A percentile compares a stretch with the other conserved stretches of the same genome.
These are phyloP conservation scores for Lineus longissimus DNA, from an alignment of 1,140 invertebrate genomes.

Conservation along the genomic window DNA sequence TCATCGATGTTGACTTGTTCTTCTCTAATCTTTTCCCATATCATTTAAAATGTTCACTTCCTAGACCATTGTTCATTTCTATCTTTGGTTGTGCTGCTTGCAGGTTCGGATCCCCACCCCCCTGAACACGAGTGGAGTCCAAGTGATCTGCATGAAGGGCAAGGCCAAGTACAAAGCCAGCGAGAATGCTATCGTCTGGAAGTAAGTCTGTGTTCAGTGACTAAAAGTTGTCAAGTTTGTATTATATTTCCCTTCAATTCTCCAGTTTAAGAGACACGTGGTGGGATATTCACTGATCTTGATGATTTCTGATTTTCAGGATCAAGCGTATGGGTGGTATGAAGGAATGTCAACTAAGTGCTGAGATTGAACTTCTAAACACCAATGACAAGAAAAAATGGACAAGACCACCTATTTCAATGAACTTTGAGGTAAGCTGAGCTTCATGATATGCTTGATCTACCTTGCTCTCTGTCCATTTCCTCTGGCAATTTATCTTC, in stretches of 20 bases:
- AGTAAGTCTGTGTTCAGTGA: constrained; percentile 63
- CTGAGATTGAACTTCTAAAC: constrained; percentile 98
- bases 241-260: neutral
- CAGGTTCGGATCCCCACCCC: constrained; percentile 95
- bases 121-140: constrained; percentile 96
- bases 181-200: constrained; percentile 99
- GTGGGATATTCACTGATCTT: no score
- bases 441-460: no score
- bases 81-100: no score
- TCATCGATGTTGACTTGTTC: no score
- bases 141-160: constrained; percentile 97
- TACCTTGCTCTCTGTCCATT: no score
- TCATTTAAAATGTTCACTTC: no score
- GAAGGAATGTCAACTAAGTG: constrained; percentile 99
- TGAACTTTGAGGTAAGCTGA: constrained; percentile 93
- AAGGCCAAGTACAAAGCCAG: constrained; percentile 99
- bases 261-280: no score
- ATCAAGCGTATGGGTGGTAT: constrained; percentile 99
- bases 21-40: no score
- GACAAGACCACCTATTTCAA: constrained; percentile 99
- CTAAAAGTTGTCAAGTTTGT: neutral
- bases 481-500: no score
- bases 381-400: constrained; percentile 96
- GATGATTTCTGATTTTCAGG: constrained; percentile 54
- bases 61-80: no score